phyloP scores from a whole-genome alignment of 2,113 vertebrate species.

The Pygoscelis adeliae region DNA sequence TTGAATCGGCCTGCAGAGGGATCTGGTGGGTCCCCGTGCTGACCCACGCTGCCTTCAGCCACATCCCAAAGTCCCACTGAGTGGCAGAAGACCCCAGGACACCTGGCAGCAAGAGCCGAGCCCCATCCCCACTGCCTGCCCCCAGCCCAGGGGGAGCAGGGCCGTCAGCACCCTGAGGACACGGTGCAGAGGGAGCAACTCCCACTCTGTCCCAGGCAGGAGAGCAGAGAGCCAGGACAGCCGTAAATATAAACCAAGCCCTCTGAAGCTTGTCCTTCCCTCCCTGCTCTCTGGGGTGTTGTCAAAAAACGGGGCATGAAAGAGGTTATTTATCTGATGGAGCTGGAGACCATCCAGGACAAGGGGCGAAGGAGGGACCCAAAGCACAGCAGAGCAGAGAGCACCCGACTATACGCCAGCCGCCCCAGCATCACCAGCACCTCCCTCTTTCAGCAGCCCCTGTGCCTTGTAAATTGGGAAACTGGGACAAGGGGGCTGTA shows the following conservation, averaged over 20 bases:
- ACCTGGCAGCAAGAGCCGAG: rapidly evolving
- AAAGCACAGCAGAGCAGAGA: background rate
- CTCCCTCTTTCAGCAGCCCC: background rate
- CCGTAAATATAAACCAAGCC: background rate
- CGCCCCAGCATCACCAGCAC: background rate
- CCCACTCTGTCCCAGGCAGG: background rate
- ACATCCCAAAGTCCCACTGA: background rate
- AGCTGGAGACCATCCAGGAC: background rate
- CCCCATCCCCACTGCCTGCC: rapidly evolving
- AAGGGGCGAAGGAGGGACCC: background rate
- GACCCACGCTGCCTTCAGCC: background rate
- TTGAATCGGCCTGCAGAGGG: background rate
- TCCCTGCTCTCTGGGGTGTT: background rate
- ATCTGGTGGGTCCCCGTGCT: background rate
- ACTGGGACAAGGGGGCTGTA: too few relatives aligned
- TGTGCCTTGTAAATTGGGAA: background rate
- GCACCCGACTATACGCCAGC: rapidly evolving
- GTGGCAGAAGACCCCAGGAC: background rate
- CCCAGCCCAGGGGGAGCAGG: background rate
- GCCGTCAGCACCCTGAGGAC: background rate
- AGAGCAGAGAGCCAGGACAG: background rate
- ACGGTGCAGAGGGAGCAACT: background rate
- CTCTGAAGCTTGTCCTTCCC: background rate
- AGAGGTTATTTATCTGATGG: background rate
- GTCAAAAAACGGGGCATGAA: background rate